Evolutionary conservation across 2,113 vertebrate species (phyloP).

Genomic region (Calidris pygmaea): DNA sequence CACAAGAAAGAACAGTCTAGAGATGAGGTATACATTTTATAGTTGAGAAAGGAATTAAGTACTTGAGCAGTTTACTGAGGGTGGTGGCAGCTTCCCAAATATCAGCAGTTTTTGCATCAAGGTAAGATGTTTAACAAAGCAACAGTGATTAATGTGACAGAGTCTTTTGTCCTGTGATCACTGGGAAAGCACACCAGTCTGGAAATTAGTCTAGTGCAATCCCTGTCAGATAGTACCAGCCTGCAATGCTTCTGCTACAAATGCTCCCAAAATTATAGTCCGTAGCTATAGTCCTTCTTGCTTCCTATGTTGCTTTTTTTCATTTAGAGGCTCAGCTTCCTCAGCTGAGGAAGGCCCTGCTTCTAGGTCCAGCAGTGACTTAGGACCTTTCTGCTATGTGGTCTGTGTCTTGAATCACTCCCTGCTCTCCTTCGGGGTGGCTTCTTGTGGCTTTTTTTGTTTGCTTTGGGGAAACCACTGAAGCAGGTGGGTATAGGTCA

Average conservation of each 20-base stretch:
- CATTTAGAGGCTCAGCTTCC: not conserved
- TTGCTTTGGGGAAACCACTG: not conserved
- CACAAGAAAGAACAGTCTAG: not conserved
- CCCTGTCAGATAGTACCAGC: not conserved
- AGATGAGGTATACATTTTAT: not conserved
- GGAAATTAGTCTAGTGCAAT: not conserved
- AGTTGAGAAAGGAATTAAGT: conserved; percentile 5
- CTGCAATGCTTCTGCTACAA: not conserved
- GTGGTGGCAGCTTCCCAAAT: not conserved
- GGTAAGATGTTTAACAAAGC: conserved; percentile 26
- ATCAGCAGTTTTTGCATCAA: conserved; percentile 9
- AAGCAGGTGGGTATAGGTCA: not conserved
- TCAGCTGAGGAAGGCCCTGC: not conserved
- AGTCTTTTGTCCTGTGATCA: conserved; percentile 18
- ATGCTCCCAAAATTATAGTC: not conserved
- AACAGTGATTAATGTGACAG: not conserved
- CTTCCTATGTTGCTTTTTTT: not conserved
- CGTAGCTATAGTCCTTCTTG: not conserved
- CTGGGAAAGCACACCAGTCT: not conserved
- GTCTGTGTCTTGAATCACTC: not conserved
- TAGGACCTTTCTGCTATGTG: not conserved
- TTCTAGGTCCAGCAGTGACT: not conserved
- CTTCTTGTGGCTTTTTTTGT: not conserved
- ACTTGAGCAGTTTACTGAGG: conserved; percentile 6
- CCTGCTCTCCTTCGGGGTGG: not conserved